A percentile compares a stretch with the other conserved stretches of the same genome.
Evolutionary conservation across 1,140 invertebrate species (phyloP).

Genomic region (Gonioctena quinquepunctata): DNA sequence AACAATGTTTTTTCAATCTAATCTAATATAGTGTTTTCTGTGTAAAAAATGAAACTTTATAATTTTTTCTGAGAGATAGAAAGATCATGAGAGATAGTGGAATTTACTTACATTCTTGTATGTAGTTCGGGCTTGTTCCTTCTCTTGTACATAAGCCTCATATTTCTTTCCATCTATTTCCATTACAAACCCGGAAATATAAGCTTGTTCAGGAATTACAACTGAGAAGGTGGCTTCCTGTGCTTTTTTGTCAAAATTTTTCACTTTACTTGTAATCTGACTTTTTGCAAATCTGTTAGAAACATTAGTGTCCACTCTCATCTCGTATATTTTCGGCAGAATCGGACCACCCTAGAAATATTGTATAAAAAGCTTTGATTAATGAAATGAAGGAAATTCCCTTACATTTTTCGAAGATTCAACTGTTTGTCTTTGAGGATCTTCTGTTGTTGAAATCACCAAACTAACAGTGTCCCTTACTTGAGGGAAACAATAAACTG

Average conservation of each 20-base stretch:
- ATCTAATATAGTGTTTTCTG: no score
- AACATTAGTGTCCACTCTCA: slow-evolving; percentile 63
- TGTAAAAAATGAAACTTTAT: no score
- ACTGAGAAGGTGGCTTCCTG: slow-evolving; percentile 66
- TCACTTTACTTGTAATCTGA: slow-evolving; percentile 61
- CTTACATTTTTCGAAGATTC: no score
- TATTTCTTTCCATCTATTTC: slow-evolving; percentile 61
- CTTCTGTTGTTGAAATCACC: no score
- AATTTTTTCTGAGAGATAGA: no score
- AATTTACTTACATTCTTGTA: slow-evolving; percentile 60
- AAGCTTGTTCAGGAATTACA: slow-evolving; percentile 67
- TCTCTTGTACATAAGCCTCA: slow-evolving; percentile 63
- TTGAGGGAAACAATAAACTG: no score
- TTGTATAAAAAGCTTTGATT: no score
- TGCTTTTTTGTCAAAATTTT: slow-evolving; percentile 61
- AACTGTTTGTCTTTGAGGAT: no score
- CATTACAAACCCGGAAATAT: slow-evolving; percentile 68
- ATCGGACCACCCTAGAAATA: not conserved
- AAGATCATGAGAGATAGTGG: no score
- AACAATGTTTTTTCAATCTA: no score
- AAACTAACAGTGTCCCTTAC: no score
- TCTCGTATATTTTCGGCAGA: slow-evolving; percentile 51
- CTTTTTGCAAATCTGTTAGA: slow-evolving; percentile 65
- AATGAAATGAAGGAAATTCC: no score
- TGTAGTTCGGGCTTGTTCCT: slow-evolving; percentile 67